phyloP scores from a whole-genome alignment of 2,113 vertebrate genomes.

The Macrotis lagotis region DNA sequence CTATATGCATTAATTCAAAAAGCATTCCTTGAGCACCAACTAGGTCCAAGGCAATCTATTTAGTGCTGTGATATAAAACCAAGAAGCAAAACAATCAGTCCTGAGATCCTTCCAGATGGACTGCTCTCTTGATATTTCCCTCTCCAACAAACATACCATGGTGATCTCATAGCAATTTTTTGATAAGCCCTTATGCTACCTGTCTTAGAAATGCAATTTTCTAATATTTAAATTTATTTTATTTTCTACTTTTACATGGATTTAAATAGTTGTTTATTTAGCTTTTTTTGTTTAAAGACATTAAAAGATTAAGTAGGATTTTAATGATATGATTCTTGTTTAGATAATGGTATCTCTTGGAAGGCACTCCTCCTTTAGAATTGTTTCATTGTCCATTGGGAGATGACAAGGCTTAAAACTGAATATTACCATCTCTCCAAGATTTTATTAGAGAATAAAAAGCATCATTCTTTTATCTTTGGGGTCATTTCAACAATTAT shows the following conservation, averaged over 20 bases:
- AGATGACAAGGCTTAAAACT: not conserved
- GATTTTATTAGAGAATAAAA: not conserved
- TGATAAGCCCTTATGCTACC: not conserved
- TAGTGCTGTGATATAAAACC: not conserved
- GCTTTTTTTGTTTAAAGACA: not conserved
- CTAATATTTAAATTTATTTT: not conserved
- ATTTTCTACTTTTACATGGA: not conserved
- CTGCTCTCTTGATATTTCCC: not conserved
- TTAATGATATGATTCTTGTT: not conserved
- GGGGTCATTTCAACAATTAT: constrained; percentile 4
- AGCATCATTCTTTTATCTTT: constrained; percentile 11
- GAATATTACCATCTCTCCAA: not conserved
- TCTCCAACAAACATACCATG: not conserved
- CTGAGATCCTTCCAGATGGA: not conserved
- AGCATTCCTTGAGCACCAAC: not conserved
- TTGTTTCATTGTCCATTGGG: not conserved
- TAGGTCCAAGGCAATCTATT: not conserved
- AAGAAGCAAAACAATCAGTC: not conserved
- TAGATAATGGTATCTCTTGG: constrained; percentile 5
- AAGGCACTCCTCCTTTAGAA: not conserved
- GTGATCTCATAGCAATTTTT: not conserved
- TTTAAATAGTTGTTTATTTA: not conserved
- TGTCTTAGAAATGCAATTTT: not conserved
- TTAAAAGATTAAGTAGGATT: not conserved
- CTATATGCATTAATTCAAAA: not conserved